Conservation (phyloP, 1,140 invertebrate species). For the Oryctes rhinoceros region DNA sequence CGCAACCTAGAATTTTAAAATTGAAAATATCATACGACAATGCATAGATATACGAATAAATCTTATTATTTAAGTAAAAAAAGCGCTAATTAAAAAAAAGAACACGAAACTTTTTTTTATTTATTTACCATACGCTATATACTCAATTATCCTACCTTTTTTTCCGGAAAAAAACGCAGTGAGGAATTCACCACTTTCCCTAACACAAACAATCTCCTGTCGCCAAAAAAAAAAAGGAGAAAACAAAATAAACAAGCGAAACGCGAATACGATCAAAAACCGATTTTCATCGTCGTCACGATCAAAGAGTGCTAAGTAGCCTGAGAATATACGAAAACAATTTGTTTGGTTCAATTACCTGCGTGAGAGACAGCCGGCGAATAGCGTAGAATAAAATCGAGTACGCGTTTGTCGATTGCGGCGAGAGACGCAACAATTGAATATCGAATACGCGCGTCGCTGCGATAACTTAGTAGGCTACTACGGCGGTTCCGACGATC, state of each 20-base stretch:
- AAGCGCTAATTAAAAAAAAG: too few relatives aligned
- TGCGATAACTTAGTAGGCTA: slow-evolving; percentile 3
- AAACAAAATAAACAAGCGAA: neutral
- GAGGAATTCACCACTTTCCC: neutral
- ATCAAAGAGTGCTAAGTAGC: slow-evolving; percentile 1
- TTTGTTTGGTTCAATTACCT: slow-evolving; percentile 4
- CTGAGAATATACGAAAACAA: slow-evolving; percentile 1
- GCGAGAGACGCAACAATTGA: slow-evolving; percentile 10
- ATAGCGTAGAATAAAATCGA: neutral
- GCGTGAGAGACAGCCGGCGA: neutral
- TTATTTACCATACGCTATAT: too few relatives aligned
- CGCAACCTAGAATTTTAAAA: too few relatives aligned
- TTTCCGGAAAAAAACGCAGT: neutral
- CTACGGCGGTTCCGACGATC: slow-evolving; percentile 1
- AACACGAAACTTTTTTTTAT: too few relatives aligned
- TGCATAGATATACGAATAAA: too few relatives aligned
- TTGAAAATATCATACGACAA: too few relatives aligned
- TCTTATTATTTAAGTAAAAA: too few relatives aligned
- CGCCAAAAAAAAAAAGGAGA: neutral
- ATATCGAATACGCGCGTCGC: slow-evolving; percentile 8
- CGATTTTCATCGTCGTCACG: slow-evolving; percentile 5
- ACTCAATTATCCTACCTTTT: neutral
- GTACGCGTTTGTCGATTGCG: neutral
- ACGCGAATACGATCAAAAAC: neutral
- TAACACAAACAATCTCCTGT: neutral